Conservation (phyloP, 2,888 invertebrate species). For the Melanargia galathea region DNA sequence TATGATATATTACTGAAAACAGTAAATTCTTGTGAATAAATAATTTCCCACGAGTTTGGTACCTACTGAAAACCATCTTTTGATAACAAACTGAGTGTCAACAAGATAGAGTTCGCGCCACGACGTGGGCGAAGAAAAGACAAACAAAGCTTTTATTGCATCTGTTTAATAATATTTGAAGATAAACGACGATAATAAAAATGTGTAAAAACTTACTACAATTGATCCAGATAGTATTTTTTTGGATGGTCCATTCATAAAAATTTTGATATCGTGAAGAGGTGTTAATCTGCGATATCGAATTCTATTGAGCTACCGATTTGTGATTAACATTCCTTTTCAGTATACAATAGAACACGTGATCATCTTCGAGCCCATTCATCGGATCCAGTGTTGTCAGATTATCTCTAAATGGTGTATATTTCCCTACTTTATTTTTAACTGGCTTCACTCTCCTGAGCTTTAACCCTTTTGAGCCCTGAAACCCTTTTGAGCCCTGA, state of each 20-base stretch:
- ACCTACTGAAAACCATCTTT: neutral
- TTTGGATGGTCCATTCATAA: slow-evolving; percentile 71
- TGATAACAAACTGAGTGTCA: slow-evolving; percentile 11
- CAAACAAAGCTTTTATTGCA: slow-evolving; percentile 24
- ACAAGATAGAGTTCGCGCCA: slow-evolving; percentile 10
- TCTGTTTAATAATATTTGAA: slow-evolving; percentile 31
- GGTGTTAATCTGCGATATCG: slow-evolving; percentile 61
- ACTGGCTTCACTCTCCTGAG: no score
- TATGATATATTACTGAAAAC: neutral
- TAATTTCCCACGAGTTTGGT: neutral
- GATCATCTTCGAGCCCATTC: slow-evolving; percentile 67
- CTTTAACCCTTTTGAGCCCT: no score
- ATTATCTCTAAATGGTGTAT: neutral
- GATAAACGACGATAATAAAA: slow-evolving; percentile 44
- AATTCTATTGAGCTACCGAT: slow-evolving; percentile 71
- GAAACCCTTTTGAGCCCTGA: no score
- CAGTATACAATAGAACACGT: slow-evolving; percentile 74
- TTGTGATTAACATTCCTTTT: slow-evolving; percentile 69
- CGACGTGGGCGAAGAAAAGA: slow-evolving; percentile 14
- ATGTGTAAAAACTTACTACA: slow-evolving; percentile 52
- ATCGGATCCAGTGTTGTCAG: slow-evolving; percentile 48
- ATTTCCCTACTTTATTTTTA: no score
- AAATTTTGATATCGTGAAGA: slow-evolving; percentile 63
- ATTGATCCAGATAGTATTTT: slow-evolving; percentile 61
- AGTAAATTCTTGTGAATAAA: neutral